Conservation (phyloP, 2,797 vertebrate species). For the Chelmon rostratus region DNA sequence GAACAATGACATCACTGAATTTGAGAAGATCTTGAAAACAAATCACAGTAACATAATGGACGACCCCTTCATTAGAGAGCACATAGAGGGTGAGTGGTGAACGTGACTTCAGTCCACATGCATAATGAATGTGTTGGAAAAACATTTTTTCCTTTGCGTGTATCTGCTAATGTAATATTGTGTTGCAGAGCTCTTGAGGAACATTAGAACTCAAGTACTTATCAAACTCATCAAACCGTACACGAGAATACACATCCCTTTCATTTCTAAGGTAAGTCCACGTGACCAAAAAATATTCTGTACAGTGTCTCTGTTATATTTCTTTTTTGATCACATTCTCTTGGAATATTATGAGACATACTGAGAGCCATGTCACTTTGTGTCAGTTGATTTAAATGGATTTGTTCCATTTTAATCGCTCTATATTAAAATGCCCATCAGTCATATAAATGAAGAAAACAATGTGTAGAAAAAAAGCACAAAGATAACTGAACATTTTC, state of each 20-base stretch:
- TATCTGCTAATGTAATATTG: slow-evolving; percentile 56
- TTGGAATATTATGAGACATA: neutral
- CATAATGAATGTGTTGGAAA: slow-evolving; percentile 14
- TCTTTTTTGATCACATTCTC: neutral
- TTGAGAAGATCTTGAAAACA: slow-evolving; percentile 99
- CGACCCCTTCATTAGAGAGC: slow-evolving; percentile 99
- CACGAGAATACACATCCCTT: slow-evolving; percentile 99
- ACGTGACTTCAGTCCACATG: slow-evolving; percentile 21
- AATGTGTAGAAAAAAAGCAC: neutral
- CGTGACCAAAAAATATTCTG: rapidly evolving
- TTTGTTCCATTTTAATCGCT: neutral
- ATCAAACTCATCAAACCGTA: slow-evolving; percentile 99
- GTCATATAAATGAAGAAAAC: neutral
- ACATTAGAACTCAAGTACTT: slow-evolving; percentile 99
- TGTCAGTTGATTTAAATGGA: neutral
- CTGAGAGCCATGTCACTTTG: neutral
- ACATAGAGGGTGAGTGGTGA: slow-evolving; percentile 94
- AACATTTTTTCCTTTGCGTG: neutral
- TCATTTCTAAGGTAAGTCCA: slow-evolving; percentile 97
- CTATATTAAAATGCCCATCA: neutral
- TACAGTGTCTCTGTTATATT: neutral
- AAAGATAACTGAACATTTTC: neutral
- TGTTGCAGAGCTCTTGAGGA: slow-evolving; percentile 95
- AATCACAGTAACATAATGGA: slow-evolving; percentile 99
- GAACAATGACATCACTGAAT: slow-evolving; percentile 99